These are phyloP conservation scores for Theonella swinhoei DNA, from an alignment of 37 sponge, comb jelly and placozoan species.

Conservation along the genomic window DNA sequence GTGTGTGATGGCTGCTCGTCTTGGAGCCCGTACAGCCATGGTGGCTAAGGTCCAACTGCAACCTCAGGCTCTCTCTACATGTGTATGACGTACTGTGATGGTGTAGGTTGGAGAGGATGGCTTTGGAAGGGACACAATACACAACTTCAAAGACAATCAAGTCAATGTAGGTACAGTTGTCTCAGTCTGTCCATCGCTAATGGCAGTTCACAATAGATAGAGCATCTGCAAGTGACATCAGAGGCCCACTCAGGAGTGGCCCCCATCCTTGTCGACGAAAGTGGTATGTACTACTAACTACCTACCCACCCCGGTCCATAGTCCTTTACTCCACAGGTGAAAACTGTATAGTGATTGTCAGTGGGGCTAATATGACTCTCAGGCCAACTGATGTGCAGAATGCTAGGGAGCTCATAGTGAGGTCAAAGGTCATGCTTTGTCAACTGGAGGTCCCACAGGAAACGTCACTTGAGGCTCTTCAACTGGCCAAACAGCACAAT, in stretches of 20 bases:
- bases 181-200: no score
- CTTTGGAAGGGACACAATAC: slow-evolving; percentile 86
- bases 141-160: slow-evolving; percentile 84
- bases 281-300: slow-evolving; percentile 47
- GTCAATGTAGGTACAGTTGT: slow-evolving; percentile 53
- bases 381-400: slow-evolving; percentile 55
- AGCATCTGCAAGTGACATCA: slow-evolving; percentile 50
- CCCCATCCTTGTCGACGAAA: slow-evolving; percentile 77
- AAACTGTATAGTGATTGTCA: slow-evolving; percentile 92
- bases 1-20: slow-evolving; percentile 95
- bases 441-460: slow-evolving; percentile 88
- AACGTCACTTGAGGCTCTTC: slow-evolving; percentile 78
- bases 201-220: no score
- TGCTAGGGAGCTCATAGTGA: slow-evolving; percentile 61
- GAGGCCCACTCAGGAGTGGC: slow-evolving; percentile 86
- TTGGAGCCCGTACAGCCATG: slow-evolving; percentile 91
- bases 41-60: slow-evolving; percentile 96
- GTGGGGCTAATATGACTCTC: slow-evolving; percentile 87
- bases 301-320: neutral
- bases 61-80: no score
- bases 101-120: slow-evolving; percentile 86
- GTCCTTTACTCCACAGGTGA: slow-evolving; percentile 55
- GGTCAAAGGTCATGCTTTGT: slow-evolving; percentile 86
- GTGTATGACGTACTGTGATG: neutral
- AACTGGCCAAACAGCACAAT: slow-evolving; percentile 65